These are phyloP conservation scores for Tuta absoluta DNA, from an alignment of 2,888 invertebrate species.

Conservation along the genomic window DNA sequence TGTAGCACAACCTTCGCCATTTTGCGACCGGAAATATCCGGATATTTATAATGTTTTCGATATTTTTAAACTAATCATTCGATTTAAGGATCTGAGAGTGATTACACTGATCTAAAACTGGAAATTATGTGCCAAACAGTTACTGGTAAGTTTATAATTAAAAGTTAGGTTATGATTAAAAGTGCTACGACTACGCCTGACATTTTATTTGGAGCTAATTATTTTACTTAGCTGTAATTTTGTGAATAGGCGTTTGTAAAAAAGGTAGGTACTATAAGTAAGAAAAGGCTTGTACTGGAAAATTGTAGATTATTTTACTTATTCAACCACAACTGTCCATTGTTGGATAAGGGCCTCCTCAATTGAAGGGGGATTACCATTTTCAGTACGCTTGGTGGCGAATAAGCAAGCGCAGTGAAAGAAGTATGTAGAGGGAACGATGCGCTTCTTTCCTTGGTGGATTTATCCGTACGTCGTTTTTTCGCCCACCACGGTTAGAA, in stretches of 20 bases:
- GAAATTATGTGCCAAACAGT: slow-evolving; percentile 55
- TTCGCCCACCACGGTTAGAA: not conserved
- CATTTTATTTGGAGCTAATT: not conserved
- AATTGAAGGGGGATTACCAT: too few relatives aligned
- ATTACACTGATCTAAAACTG: not conserved
- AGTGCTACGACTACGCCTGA: not conserved
- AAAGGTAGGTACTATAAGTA: too few relatives aligned
- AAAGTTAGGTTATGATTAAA: not conserved
- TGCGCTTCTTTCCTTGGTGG: too few relatives aligned
- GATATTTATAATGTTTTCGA: slow-evolving; percentile 68
- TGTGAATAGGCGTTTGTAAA: not conserved
- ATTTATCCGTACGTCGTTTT: not conserved
- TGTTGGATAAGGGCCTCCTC: too few relatives aligned
- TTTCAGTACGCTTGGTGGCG: too few relatives aligned
- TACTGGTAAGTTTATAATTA: slow-evolving; percentile 47
- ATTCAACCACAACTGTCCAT: too few relatives aligned
- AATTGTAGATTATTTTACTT: too few relatives aligned
- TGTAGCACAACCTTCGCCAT: slow-evolving; percentile 45
- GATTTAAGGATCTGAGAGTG: slow-evolving; percentile 37
- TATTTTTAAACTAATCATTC: slow-evolving; percentile 61
- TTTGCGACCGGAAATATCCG: slow-evolving; percentile 55
- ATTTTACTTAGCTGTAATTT: not conserved
- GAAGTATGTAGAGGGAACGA: too few relatives aligned
- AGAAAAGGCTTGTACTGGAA: too few relatives aligned
- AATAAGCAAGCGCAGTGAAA: too few relatives aligned